These are phyloP conservation scores for Macrobrachium rosenbergii DNA, from an alignment of 1,140 invertebrate species.

Conservation along the genomic window DNA sequence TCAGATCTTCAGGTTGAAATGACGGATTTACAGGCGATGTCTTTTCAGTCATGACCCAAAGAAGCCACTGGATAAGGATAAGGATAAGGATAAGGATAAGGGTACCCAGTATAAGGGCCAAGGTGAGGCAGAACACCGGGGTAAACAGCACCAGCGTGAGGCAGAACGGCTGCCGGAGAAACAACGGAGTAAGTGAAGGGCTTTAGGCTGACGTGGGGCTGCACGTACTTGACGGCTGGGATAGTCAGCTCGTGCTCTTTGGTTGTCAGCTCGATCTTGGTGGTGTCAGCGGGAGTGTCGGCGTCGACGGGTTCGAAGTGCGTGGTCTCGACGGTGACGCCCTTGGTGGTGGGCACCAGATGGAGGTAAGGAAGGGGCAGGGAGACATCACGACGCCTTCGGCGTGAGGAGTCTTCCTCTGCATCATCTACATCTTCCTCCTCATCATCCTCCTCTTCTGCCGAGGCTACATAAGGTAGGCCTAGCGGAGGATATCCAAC, in stretches of 20 bases:
- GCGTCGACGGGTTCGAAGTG: constrained; percentile 29
- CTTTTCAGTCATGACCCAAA: too few relatives aligned
- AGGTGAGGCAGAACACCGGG: background rate
- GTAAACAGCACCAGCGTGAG: background rate
- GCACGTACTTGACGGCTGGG: constrained; percentile 45
- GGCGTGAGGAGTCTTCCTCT: constrained; percentile 22
- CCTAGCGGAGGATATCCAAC: too few relatives aligned
- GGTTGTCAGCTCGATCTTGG: constrained; percentile 42
- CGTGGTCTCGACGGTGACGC: constrained; percentile 32
- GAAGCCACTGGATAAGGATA: too few relatives aligned
- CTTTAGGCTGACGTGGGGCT: constrained; percentile 31
- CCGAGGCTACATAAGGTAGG: too few relatives aligned
- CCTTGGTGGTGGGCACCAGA: constrained; percentile 8
- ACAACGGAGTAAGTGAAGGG: constrained; percentile 24
- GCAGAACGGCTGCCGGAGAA: background rate
- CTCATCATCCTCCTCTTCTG: too few relatives aligned
- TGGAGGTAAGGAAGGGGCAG: constrained; percentile 37
- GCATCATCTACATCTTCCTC: background rate
- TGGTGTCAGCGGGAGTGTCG: constrained; percentile 48
- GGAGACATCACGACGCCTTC: constrained; percentile 12
- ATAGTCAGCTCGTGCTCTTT: constrained; percentile 29
- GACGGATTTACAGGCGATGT: too few relatives aligned
- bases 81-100: background rate
- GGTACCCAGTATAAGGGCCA: background rate
- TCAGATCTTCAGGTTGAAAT: too few relatives aligned